Conservation (phyloP, 2,113 vertebrate genomes). For the Stercorarius parasiticus region DNA sequence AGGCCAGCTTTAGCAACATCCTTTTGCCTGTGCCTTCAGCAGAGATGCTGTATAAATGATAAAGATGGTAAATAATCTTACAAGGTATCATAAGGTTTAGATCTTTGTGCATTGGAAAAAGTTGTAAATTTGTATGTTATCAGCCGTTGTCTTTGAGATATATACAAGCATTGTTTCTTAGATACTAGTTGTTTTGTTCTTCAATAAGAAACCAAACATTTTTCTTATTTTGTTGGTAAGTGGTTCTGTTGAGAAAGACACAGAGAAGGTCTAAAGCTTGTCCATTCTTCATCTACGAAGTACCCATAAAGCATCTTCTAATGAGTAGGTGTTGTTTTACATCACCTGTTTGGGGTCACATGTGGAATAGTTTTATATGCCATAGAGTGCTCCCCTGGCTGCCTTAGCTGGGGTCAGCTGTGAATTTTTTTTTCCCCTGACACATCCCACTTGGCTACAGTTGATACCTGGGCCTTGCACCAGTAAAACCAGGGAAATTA, state of each 20-base stretch:
- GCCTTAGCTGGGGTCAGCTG: fast-evolving
- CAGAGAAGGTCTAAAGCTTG: neutral
- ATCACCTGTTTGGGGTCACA: neutral
- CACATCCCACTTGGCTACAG: neutral
- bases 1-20: neutral
- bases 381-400: neutral
- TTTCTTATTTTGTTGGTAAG: neutral
- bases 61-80: neutral
- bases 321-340: neutral
- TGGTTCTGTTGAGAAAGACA: neutral
- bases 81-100: neutral
- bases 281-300: neutral
- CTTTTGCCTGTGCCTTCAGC: neutral
- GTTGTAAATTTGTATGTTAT: neutral
- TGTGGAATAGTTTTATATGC: neutral
- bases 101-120: neutral
- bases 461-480: neutral
- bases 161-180: neutral
- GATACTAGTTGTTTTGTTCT: neutral
- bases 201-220: neutral
- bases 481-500: neutral
- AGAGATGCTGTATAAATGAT: neutral
- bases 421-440: neutral
- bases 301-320: neutral
- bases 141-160: neutral